Evolutionary conservation across 2,113 vertebrate species (phyloP), one percentile per base, ranked within the genome.

Genomic region (Lepus americanus): DNA sequence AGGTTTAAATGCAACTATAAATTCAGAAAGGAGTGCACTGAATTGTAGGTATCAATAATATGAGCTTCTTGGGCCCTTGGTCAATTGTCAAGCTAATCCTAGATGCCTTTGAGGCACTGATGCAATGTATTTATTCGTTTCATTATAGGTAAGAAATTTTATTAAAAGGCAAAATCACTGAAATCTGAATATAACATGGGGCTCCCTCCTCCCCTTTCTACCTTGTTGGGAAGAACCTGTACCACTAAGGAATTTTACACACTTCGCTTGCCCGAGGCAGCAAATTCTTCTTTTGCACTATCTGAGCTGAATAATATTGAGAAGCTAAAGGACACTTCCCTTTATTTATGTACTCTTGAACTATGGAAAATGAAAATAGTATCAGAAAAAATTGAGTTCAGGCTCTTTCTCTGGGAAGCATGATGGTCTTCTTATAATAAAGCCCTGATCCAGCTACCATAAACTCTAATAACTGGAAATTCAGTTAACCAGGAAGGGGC

Each of bases 41-140:
- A 94, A 96, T 85, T 95, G 82, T 93, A 80, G 86, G 64, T 89
- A 97, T 96, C 97, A 97, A 97, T 95, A 97, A 83, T 1, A 0
- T 90, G 96, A 97, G 97, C 90, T 97, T 96, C 91, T 97, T 95
- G 87, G 96, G 94, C 90, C 97, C 92, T 89, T 96, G 97, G 97
- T 98, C 98, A 97, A 94, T 96, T 97, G 95, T 98, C 97, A 95
- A 90, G 89, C 97, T 98, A 98, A 98, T 97, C 94, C 89, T 89
- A 95, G 92, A 97, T 96, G 97, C 93, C 97, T 98, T 72, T 95
- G 67, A 97, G 97, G 97, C 96, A 97, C 79, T 22, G 0, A 79
- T 94, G 72, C 96, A 96, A 98, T 96, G 89, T 97, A 98, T 97
- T 98, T 98, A 97, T 98, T 98, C 97, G 98, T 98, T 98, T 98